phyloP scores from a whole-genome alignment of 2,797 vertebrate species.

The Neostethus bicornis region DNA sequence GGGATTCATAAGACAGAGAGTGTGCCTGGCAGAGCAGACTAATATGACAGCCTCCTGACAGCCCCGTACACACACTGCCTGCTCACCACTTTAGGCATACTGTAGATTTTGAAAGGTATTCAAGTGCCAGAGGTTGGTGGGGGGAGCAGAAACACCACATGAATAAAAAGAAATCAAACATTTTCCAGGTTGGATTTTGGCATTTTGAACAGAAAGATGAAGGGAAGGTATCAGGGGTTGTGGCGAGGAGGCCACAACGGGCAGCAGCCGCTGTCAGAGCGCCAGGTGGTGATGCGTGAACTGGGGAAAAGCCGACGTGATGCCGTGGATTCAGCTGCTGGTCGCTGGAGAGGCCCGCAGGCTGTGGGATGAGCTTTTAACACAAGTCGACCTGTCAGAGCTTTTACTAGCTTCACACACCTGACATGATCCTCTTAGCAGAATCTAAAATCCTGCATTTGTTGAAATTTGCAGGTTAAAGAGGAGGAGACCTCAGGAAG shows the following conservation, averaged over 20 bases:
- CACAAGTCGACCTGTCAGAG: conserved; percentile 59
- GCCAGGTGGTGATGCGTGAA: conserved; percentile 78
- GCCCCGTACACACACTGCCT: conserved; percentile 66
- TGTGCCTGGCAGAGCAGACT: conserved; percentile 54
- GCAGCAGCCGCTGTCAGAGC: conserved; percentile 72
- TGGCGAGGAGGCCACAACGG: conserved; percentile 60
- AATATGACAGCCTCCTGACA: conserved; percentile 80
- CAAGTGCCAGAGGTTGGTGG: conserved; percentile 36
- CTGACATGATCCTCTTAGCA: conserved; percentile 16
- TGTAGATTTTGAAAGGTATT: conserved; percentile 71
- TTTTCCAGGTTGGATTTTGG: conserved; percentile 59
- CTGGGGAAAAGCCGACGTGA: conserved; percentile 48
- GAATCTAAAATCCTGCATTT: conserved; percentile 9
- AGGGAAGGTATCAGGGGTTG: conserved; percentile 60
- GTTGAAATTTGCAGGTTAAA: conserved; percentile 6
- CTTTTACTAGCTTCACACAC: conserved; percentile 21
- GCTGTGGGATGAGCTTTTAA: conserved; percentile 24
- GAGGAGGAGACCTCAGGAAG: neutral
- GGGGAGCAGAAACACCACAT: conserved; percentile 56
- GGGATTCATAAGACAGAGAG: conserved; percentile 70
- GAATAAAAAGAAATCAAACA: conserved; percentile 80
- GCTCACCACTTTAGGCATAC: conserved; percentile 66
- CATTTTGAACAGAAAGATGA: conserved; percentile 63
- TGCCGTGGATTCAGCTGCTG: conserved; percentile 28
- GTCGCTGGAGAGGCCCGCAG: conserved; percentile 30